Evolutionary conservation across 2,113 vertebrate genomes (phyloP).

Genomic region (Polyodon spathula): DNA sequence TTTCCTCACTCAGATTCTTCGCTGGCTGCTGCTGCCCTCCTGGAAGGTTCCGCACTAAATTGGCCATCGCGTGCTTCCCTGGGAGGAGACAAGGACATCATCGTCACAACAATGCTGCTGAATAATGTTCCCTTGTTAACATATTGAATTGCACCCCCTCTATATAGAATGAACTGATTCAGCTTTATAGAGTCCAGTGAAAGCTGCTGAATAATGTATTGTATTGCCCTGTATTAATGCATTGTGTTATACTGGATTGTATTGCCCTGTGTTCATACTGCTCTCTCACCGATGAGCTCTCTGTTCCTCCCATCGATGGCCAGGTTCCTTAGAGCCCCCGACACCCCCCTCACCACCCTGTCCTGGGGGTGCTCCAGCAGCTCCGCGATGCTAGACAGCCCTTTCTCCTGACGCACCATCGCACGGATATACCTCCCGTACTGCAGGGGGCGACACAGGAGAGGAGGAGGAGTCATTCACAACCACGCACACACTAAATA

Average conservation of each 20-base stretch:
- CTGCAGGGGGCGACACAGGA: constrained; percentile 43
- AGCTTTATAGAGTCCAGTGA: no score
- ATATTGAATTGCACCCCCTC: no score
- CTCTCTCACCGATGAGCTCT: constrained; percentile 76
- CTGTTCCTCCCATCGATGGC: constrained; percentile 81
- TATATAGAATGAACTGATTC: no score
- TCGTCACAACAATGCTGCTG: neutral
- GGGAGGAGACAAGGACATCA: neutral
- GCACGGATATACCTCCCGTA: constrained; percentile 81
- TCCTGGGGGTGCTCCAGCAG: constrained; percentile 74
- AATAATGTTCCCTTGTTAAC: no score
- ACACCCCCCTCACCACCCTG: constrained; percentile 83
- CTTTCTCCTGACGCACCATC: constrained; percentile 79
- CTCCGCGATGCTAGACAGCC: constrained; percentile 78
- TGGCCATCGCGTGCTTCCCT: constrained; percentile 83
- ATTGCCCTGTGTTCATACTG: neutral
- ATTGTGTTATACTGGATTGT: no score
- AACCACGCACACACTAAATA: no score
- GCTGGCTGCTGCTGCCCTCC: constrained; percentile 73
- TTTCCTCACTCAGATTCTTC: constrained; percentile 73
- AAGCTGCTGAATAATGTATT: no score
- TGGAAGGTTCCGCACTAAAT: constrained; percentile 78
- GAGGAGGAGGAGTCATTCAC: no score
- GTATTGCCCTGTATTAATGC: no score
- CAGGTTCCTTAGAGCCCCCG: constrained; percentile 85